A percentile compares a stretch with the other conserved stretches of the same genome.
Conservation (phyloP, 92 coral and sea anemone species). For the Zoanthus solanderi region DNA sequence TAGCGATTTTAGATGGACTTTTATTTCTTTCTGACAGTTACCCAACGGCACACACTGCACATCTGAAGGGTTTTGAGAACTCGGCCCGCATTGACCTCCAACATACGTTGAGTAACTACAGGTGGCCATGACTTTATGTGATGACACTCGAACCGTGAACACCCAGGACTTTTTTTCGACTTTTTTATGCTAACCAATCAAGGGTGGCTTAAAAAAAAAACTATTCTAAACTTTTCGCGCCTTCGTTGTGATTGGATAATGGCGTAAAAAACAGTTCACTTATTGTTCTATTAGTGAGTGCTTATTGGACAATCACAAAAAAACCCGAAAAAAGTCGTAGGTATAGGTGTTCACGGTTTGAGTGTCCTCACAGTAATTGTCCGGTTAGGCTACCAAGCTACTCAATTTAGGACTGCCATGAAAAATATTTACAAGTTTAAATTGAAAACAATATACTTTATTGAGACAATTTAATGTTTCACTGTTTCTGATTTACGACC, state of each 20-base stretch:
- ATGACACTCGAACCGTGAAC: slow-evolving; percentile 22
- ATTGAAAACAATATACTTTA: slow-evolving; percentile 46
- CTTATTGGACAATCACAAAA: slow-evolving; percentile 14
- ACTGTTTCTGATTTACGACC: slow-evolving; percentile 46
- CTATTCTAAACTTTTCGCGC: slow-evolving; percentile 17
- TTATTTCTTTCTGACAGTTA: slow-evolving; percentile 27
- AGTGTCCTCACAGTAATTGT: too few relatives aligned
- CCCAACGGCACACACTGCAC: slow-evolving; percentile 45
- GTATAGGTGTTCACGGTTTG: too few relatives aligned
- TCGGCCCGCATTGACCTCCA: slow-evolving; percentile 41
- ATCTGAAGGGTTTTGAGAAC: slow-evolving; percentile 39
- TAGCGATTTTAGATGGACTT: slow-evolving; percentile 38
- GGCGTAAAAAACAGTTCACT: slow-evolving; percentile 21
- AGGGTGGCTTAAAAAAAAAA: not conserved
- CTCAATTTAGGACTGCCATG: slow-evolving; percentile 13
- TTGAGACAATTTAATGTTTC: slow-evolving; percentile 30
- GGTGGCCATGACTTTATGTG: slow-evolving; percentile 46
- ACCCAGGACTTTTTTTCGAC: slow-evolving; percentile 25
- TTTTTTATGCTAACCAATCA: slow-evolving; percentile 18
- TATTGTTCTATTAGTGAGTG: not conserved
- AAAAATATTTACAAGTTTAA: slow-evolving; percentile 27
- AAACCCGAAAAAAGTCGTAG: not conserved
- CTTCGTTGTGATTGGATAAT: slow-evolving; percentile 22
- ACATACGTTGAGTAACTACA: slow-evolving; percentile 43
- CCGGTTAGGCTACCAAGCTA: slow-evolving; percentile 38